Percentiles rank a stretch among this genome's conserved stretches.
Evolutionary conservation across 2,797 vertebrate genomes (phyloP).

Genomic region (Atherinosoma microstoma): DNA sequence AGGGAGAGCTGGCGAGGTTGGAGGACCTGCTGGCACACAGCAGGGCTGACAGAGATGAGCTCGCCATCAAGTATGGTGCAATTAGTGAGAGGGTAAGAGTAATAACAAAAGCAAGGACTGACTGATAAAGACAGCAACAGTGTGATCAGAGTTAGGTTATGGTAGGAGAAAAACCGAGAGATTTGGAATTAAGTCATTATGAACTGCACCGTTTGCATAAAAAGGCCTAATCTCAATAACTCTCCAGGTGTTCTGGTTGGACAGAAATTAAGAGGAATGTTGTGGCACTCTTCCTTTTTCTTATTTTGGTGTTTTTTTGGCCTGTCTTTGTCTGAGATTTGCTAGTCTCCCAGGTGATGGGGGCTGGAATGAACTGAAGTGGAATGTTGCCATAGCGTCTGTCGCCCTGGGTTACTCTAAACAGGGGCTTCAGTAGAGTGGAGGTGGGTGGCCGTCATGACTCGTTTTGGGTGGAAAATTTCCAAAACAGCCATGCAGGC

Average conservation of each 20-base stretch:
- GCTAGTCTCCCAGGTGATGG: constrained; percentile 82
- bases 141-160: background rate
- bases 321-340: constrained; percentile 76
- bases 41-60: constrained; percentile 92
- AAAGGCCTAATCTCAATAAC: constrained; percentile 3
- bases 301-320: constrained; percentile 51
- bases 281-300: constrained; percentile 13
- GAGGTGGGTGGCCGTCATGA: constrained; percentile 32
- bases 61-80: constrained; percentile 94
- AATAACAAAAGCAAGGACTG: background rate
- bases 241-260: constrained; percentile 9
- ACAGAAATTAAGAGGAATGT: background rate
- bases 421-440: constrained; percentile 76
- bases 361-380: constrained; percentile 80
- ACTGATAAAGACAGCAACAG: background rate
- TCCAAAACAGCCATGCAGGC: constrained; percentile 1
- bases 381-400: constrained; percentile 78
- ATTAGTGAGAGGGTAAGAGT: constrained; percentile 91
- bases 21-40: constrained; percentile 95
- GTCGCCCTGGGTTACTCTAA: constrained; percentile 86
- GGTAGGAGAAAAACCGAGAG: background rate
- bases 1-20: constrained; percentile 90
- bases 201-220: background rate
- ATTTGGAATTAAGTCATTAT: background rate
- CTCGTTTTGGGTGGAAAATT: constrained; percentile 39